phyloP scores from a whole-genome alignment of 2,797 vertebrate species.

The Aviceda cuculoides region DNA sequence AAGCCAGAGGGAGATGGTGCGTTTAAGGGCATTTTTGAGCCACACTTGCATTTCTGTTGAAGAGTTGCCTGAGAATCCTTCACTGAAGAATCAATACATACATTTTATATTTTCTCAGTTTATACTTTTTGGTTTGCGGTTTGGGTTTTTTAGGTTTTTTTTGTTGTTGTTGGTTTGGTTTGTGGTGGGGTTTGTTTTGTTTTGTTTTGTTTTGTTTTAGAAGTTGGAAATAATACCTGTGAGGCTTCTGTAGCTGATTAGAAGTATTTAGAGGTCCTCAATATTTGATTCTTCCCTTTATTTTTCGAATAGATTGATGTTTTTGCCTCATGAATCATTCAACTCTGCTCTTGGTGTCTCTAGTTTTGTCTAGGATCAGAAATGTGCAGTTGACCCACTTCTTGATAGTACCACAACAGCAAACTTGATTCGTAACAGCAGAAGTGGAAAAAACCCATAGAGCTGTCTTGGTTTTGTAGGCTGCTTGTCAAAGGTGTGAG shows the following conservation, averaged over 20 bases:
- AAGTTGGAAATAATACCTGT: neutral
- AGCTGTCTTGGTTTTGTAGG: neutral
- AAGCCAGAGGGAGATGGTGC: neutral
- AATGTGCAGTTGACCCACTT: neutral
- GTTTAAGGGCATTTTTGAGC: neutral
- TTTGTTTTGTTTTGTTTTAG: neutral
- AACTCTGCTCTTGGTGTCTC: neutral
- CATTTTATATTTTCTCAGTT: neutral
- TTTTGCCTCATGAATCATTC: neutral
- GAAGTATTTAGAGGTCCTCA: neutral
- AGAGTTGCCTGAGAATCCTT: neutral
- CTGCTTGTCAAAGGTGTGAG: neutral
- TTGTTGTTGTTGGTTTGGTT: too few species aligned
- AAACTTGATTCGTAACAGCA: neutral
- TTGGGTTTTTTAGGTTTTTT: too few species aligned
- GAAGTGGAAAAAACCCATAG: neutral
- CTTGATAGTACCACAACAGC: neutral
- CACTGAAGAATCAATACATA: neutral
- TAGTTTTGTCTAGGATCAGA: neutral
- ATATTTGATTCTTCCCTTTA: neutral
- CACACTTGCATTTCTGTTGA: neutral
- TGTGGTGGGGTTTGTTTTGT: too few species aligned
- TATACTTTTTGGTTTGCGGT: neutral
- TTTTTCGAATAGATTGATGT: neutral
- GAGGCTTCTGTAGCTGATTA: neutral